Conservation (phyloP, 2,888 invertebrate genomes). For the Watsonalla cultraria region DNA sequence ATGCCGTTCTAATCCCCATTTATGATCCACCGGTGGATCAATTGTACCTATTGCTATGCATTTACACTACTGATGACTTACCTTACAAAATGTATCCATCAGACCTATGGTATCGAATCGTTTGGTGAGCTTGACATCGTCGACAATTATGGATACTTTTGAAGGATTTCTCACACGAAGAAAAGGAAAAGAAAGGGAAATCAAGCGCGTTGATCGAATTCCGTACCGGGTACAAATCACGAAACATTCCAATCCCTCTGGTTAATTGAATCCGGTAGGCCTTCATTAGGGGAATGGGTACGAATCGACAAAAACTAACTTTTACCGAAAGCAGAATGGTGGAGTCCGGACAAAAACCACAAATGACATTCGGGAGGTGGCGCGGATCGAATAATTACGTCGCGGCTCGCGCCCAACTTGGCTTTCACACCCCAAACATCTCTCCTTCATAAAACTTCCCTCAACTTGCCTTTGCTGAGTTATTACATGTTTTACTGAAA, state of each 20-base stretch:
- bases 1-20: no score
- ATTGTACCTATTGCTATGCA: no score
- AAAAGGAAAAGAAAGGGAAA: no score
- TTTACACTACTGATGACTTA: no score
- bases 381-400: slow-evolving; percentile 63
- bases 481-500: slow-evolving; percentile 63
- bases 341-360: slow-evolving; percentile 64
- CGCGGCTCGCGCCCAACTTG: slow-evolving; percentile 49
- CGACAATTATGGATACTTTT: no score
- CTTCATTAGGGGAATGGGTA: slow-evolving; percentile 64
- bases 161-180: no score
- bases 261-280: slow-evolving; percentile 74
- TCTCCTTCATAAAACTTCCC: slow-evolving; percentile 54
- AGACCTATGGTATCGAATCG: no score
- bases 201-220: slow-evolving; percentile 58
- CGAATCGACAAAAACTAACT: slow-evolving; percentile 63
- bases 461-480: slow-evolving; percentile 49
- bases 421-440: slow-evolving; percentile 53
- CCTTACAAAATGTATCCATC: no score
- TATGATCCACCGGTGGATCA: no score
- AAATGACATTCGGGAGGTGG: slow-evolving; percentile 62
- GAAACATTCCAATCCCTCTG: slow-evolving; percentile 69
- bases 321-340: slow-evolving; percentile 55
- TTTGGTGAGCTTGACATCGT: no score
- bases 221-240: slow-evolving; percentile 65